These are phyloP conservation scores for Cheilosia vernalis DNA, from an alignment of 2,888 invertebrate genomes.

Conservation along the genomic window DNA sequence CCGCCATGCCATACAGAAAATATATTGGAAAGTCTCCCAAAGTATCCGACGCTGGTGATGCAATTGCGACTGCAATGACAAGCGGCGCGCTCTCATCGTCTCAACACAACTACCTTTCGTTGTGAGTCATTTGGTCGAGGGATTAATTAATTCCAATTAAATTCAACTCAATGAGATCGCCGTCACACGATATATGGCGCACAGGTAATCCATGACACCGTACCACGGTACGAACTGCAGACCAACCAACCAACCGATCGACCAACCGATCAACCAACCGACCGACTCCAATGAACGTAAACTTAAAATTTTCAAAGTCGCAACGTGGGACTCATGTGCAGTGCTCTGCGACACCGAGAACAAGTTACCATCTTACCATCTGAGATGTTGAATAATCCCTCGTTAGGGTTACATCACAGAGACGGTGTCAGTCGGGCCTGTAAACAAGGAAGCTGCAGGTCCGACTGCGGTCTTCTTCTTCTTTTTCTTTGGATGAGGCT, in stretches of 20 bases:
- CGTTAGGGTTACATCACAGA: conserved; percentile 45
- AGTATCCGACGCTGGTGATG: conserved; percentile 40
- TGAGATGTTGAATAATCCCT: conserved; percentile 35
- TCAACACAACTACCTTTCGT: conserved; percentile 37
- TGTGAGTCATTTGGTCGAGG: conserved; percentile 46
- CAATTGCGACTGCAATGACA: not conserved
- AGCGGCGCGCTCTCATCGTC: conserved; percentile 5
- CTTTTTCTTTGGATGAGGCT: not conserved
- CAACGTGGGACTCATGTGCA: not conserved
- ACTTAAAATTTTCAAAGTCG: conserved; percentile 76
- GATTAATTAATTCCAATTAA: conserved; percentile 63
- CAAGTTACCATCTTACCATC: conserved; percentile 59
- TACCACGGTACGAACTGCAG: conserved; percentile 14
- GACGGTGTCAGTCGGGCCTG: conserved; percentile 29
- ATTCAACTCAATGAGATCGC: conserved; percentile 37
- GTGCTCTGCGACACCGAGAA: conserved; percentile 32
- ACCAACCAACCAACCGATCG: conserved; percentile 26
- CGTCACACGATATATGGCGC: conserved; percentile 43
- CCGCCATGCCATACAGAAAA: not conserved
- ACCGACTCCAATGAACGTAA: conserved; percentile 69
- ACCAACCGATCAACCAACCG: not conserved
- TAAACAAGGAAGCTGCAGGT: conserved; percentile 45
- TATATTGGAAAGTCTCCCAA: conserved; percentile 49
- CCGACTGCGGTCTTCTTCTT: conserved; percentile 21
- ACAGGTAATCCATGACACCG: conserved; percentile 65